Evolutionary conservation across 2,888 invertebrate genomes (phyloP).

Genomic region (Coleophora deauratella): DNA sequence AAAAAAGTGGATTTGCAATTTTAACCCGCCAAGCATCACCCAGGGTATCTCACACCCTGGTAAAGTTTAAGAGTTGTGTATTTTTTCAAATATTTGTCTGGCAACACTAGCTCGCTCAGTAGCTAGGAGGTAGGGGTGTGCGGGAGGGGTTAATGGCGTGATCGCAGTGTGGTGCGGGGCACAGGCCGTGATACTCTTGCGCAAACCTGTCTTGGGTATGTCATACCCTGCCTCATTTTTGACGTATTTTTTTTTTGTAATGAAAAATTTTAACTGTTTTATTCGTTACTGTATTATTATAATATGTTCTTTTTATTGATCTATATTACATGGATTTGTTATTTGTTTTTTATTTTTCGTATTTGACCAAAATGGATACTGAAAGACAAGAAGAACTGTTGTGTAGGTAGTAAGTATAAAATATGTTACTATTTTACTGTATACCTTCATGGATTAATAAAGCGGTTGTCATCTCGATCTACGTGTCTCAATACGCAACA

Average conservation of each 20-base stretch:
- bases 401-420: no score
- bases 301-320: not conserved
- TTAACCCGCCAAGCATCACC: not conserved
- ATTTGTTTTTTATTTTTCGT: not conserved
- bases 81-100: constrained; percentile 3
- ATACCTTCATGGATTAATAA: no score
- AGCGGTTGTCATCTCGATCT: no score
- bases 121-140: constrained; percentile 8
- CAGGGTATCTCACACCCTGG: constrained; percentile 9
- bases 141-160: constrained; percentile 11
- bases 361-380: not conserved
- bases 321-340: not conserved
- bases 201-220: constrained; percentile 9
- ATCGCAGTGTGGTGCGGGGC: constrained; percentile 9
- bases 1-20: no score
- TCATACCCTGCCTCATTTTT: constrained; percentile 11
- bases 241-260: constrained; percentile 5
- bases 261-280: not conserved
- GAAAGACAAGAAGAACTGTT: not conserved
- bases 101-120: constrained; percentile 4
- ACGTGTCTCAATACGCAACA: no score
- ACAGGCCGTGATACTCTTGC: constrained; percentile 5
- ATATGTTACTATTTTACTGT: no score
- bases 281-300: not conserved
- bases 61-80: constrained; percentile 2